phyloP scores from a whole-genome alignment of 2,888 invertebrate genomes.

The Busseola fusca region DNA sequence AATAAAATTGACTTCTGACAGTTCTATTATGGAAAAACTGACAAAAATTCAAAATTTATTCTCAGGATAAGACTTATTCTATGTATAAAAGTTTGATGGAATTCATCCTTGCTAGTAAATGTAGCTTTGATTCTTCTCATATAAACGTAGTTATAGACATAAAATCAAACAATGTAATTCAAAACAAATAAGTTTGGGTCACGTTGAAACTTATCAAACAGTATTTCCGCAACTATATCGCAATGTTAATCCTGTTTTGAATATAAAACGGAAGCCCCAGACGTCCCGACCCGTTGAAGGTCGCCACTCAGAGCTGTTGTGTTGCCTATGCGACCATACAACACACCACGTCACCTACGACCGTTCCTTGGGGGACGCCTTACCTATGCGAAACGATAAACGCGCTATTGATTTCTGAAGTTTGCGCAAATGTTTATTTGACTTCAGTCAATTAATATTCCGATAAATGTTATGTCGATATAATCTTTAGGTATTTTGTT shows the following conservation, averaged over 20 bases:
- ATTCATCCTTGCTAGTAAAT: background rate
- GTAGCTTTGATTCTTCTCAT: background rate
- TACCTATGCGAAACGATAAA: slow-evolving; percentile 13
- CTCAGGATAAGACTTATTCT: too few relatives aligned
- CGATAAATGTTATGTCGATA: background rate
- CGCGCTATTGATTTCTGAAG: slow-evolving; percentile 16
- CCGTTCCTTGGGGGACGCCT: slow-evolving; percentile 35
- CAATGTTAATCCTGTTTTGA: slow-evolving; percentile 22
- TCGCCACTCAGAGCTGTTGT: slow-evolving; percentile 6
- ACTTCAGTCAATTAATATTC: background rate
- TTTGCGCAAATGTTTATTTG: slow-evolving; percentile 1
- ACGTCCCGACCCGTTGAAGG: slow-evolving; percentile 43
- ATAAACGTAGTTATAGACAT: background rate
- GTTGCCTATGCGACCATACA: background rate
- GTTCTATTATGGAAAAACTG: too few relatives aligned
- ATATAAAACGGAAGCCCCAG: slow-evolving; percentile 28
- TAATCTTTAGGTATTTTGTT: too few relatives aligned
- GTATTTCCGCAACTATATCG: slow-evolving; percentile 4
- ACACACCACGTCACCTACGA: slow-evolving; percentile 20
- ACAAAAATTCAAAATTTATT: too few relatives aligned
- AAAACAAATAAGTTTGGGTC: slow-evolving; percentile 1
- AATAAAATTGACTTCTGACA: too few relatives aligned
- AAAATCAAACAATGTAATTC: slow-evolving; percentile 4
- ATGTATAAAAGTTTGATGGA: too few relatives aligned
- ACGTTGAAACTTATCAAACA: slow-evolving; percentile 17